Conservation (phyloP, 2,113 vertebrate genomes). For the Gavia stellata region DNA sequence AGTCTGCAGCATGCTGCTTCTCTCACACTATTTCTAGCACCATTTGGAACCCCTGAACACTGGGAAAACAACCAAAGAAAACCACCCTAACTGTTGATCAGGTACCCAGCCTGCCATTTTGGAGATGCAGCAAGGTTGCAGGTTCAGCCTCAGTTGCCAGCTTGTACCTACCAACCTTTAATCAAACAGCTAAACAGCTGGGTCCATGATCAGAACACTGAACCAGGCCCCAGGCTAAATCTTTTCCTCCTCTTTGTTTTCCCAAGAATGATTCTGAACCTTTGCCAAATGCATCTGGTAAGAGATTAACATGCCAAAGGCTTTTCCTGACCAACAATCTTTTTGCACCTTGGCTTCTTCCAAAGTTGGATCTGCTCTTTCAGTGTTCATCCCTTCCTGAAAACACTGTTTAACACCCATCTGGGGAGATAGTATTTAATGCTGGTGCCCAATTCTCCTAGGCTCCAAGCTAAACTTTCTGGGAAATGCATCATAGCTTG, state of each 20-base stretch:
- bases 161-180: neutral
- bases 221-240: neutral
- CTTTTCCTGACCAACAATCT: neutral
- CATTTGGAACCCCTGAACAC: neutral
- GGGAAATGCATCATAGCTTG: neutral
- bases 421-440: neutral
- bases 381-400: neutral
- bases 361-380: neutral
- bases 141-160: neutral
- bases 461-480: neutral
- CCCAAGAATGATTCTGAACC: neutral
- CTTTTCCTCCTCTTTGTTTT: neutral
- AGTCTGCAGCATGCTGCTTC: neutral
- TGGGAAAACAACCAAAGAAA: neutral
- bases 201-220: neutral
- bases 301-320: neutral
- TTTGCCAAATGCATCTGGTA: neutral
- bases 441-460: neutral
- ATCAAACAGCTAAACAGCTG: neutral
- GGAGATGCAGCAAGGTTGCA: neutral
- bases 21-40: neutral
- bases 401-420: neutral
- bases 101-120: neutral
- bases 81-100: neutral
- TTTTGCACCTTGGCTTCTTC: neutral